Base-by-base conservation (phyloP, 2,888 invertebrate species). In the Spicauda simplicius region DNA sequence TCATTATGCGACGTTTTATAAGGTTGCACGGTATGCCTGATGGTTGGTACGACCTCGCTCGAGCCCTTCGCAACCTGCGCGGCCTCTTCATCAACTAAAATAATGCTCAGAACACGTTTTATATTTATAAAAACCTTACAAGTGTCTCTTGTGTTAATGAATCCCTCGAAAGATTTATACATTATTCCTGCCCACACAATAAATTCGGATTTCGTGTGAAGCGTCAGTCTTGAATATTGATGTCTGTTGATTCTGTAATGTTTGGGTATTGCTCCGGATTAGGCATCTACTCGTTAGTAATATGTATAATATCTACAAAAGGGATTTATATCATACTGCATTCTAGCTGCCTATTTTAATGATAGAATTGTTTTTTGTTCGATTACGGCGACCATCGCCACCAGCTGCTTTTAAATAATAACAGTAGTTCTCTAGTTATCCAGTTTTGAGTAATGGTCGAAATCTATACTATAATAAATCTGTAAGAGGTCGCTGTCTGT, bases 1-100 rank as follows among this genome's bases (percentile, higher is more conserved):
- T 41, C 41, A 14, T 14, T 10, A 48, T 18, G n/a, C 50, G 33
- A 64, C 50, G 50, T 57, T 64, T 50, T 64, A 30, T 58, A 65
- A 65, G 53, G 64, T 53, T 54, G 59, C 59, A 54, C 41, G 59
- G 45, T 55, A 41, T 68, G 70, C 71, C 70, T 69, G 71, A 61
- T 66, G 57, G 53, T 58, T 58, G 64, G 59, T 33, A 65, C 65
- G 64, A 88, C 91, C 89, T 91, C 86, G 86, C 74, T 74, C 72
- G 76, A 82, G 90, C 90, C 90, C 91, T 91, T 89, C 81, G 82
- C 85, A 88, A 90, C 91, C 90, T 90, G 79, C 80, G 84, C 80
- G 89, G 91, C 90, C 90, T 81, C 82, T 82, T 80, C 86, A 84
- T 86, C 85, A 76, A 82, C 80, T 77, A 81, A 86, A 85, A 86